A percentile compares a stretch with the other conserved stretches of the same genome.
Conservation (phyloP, 2,113 vertebrate genomes). For the Ciconia boyciana region DNA sequence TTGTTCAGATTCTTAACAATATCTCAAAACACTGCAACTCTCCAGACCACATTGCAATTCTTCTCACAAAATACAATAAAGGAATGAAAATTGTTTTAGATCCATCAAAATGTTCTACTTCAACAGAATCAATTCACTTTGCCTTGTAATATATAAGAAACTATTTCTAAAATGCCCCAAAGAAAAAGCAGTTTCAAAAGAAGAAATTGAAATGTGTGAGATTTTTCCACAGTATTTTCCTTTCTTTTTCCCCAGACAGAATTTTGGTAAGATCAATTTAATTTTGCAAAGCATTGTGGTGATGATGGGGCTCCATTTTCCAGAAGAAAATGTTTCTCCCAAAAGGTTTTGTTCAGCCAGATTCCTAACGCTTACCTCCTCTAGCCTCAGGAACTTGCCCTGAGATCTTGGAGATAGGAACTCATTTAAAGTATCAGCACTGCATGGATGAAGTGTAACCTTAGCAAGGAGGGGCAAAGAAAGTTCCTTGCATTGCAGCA, state of each 20-base stretch:
- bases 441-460: background rate
- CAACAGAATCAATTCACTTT: conserved; percentile 10
- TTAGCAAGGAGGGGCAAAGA: background rate
- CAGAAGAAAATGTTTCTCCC: background rate
- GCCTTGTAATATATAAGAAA: background rate
- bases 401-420: background rate
- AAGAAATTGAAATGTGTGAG: conserved; percentile 1
- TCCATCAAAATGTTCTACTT: conserved; percentile 27
- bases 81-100: conserved; percentile 35
- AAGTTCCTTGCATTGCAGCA: background rate
- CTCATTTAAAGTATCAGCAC: background rate
- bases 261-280: background rate
- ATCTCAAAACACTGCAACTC: background rate
- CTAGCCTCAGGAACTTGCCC: background rate
- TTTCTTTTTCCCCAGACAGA: background rate
- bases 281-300: background rate
- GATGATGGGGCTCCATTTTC: background rate
- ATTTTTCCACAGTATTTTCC: background rate
- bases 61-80: conserved; percentile 11
- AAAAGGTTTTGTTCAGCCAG: background rate
- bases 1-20: background rate
- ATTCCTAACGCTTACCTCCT: background rate
- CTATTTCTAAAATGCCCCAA: conserved; percentile 20
- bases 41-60: background rate
- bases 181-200: conserved; percentile 14